phyloP scores from a whole-genome alignment of 2,113 vertebrate species.

The Clarias magur region DNA sequence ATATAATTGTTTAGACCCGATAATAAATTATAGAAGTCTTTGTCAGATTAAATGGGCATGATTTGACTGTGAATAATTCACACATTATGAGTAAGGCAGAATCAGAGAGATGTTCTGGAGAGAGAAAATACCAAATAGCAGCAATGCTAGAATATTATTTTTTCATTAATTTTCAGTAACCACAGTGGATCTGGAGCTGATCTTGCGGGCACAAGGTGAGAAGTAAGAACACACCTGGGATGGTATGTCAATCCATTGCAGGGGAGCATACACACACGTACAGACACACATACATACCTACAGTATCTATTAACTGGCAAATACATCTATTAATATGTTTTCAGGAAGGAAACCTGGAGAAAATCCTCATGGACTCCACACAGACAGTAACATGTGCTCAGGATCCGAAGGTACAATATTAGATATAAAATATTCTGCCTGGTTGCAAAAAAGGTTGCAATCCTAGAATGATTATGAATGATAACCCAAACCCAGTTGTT shows the following conservation, averaged over 20 bases:
- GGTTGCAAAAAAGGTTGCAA: too few relatives aligned
- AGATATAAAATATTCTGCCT: not conserved
- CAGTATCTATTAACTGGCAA: not conserved
- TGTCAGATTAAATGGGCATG: constrained; percentile 67
- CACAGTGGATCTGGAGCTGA: not conserved
- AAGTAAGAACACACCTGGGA: not conserved
- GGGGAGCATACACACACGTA: not conserved
- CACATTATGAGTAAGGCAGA: constrained; percentile 57
- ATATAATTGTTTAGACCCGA: constrained; percentile 72
- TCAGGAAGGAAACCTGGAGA: not conserved
- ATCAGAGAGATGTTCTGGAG: constrained; percentile 26
- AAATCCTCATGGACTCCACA: not conserved
- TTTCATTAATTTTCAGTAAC: not conserved
- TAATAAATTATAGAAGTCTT: constrained; percentile 69
- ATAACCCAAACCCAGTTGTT: too few relatives aligned
- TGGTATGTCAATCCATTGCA: not conserved
- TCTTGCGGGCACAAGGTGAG: not conserved
- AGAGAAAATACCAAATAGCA: constrained; percentile 20
- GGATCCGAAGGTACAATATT: not conserved
- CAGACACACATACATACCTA: not conserved
- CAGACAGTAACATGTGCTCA: not conserved
- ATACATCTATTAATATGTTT: not conserved
- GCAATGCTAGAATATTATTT: not conserved
- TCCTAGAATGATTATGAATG: too few relatives aligned
- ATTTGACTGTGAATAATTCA: constrained; percentile 71